Base-by-base conservation (phyloP, 2,797 vertebrate species). In the Silurus lanzhouensis region DNA sequence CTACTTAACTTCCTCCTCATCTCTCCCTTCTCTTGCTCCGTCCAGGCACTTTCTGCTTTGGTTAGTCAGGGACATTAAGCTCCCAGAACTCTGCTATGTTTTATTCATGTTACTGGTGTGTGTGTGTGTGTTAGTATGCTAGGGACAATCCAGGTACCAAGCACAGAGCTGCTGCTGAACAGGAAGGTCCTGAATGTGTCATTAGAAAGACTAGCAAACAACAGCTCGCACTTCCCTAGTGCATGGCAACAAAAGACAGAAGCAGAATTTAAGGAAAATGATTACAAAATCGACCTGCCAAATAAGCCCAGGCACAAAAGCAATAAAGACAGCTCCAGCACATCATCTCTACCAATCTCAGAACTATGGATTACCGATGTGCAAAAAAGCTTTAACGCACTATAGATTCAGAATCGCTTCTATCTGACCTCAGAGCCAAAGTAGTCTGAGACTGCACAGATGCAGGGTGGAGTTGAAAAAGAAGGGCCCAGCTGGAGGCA, bases 91-190 rank as follows among this genome's bases (percentile, higher is more conserved):
- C 58, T 71, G 38, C n/a, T 5, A 85, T 88, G 76, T 83, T 87
- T 87, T 85, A 88, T 87, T 86, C 79, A 87, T 83, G 64, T 63
- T 55, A 22, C 61, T 67, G 79, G 63, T 84, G 58, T 71, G 61
- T 19, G 52, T 74, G 31, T 31, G 31, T 31, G 31, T 31, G 60
- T 83, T 77, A 19, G 55, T 81, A 88, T 86, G 78, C 72, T 79
- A 84, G 66, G 63, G 81, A 88, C 78, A 80, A 44, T 19, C 38
- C n/a, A 80, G 76, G 79, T 75, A 61, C 61, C 61, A 60, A 55
- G 72, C 75, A 81, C 57, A 48, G 81, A 63, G 57, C 81, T 86
- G 60, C 81, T 68, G 48, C 61, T 66, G 52, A 60, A 25, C 44
- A 78, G 25, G 15, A 71, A 83, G 15, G 20, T 46, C 31, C 9